A percentile compares a stretch with the other conserved stretches of the same genome.
phyloP scores from a whole-genome alignment of 2,113 vertebrate genomes.

The Elgaria multicarinata region DNA sequence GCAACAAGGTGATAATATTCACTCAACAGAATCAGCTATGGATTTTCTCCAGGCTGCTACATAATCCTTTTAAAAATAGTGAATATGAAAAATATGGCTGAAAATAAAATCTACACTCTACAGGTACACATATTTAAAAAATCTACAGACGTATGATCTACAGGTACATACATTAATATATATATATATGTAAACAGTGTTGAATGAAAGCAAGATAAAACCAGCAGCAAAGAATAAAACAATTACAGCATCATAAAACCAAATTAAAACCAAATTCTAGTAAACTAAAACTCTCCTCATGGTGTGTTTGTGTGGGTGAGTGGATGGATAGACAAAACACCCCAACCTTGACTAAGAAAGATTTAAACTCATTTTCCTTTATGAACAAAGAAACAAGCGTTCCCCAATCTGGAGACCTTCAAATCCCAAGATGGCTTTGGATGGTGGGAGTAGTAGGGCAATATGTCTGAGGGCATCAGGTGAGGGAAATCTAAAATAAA shows the following conservation, averaged over 20 bases:
- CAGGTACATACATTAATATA: too few relatives aligned
- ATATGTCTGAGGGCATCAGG: too few relatives aligned
- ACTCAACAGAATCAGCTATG: background rate
- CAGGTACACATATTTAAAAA: too few relatives aligned
- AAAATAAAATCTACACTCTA: slow-evolving; percentile 36
- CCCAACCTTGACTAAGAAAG: background rate
- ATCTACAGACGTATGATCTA: too few relatives aligned
- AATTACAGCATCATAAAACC: too few relatives aligned
- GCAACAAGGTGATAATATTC: background rate
- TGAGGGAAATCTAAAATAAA: background rate
- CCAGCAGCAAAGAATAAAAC: too few relatives aligned
- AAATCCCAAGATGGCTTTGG: too few relatives aligned
- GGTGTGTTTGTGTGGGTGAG: background rate
- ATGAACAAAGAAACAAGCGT: background rate
- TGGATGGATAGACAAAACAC: background rate
- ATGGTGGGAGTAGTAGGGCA: too few relatives aligned
- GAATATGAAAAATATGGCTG: slow-evolving; percentile 34
- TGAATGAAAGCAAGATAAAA: too few relatives aligned
- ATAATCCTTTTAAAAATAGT: slow-evolving; percentile 8
- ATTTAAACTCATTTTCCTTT: background rate
- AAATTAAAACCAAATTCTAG: too few relatives aligned
- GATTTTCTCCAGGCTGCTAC: background rate
- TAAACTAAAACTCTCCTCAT: background rate
- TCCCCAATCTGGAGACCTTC: too few relatives aligned
- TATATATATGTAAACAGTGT: too few relatives aligned